Evolutionary conservation across 2,797 vertebrate species (phyloP).

Genomic region (Discoglossus pictus): DNA sequence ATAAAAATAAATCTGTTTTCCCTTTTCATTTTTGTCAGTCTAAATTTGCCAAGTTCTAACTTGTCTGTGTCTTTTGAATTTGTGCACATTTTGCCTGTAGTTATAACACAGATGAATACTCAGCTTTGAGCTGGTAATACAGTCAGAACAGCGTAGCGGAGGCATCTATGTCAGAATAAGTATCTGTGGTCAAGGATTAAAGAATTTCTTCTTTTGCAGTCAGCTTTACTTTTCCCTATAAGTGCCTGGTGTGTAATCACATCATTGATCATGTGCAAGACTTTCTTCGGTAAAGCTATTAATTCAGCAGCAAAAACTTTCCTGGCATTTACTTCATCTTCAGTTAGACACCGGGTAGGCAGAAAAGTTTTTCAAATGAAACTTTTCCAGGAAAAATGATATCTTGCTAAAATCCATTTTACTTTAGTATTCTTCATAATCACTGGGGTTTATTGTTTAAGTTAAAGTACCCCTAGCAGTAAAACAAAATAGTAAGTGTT

Average conservation of each 20-base stretch:
- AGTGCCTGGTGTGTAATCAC: slow-evolving; percentile 12
- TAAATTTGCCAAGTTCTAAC: slow-evolving; percentile 1
- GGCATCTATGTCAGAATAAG: background rate
- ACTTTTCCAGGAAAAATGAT: too few relatives aligned
- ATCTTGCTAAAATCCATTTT: too few relatives aligned
- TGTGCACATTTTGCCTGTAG: slow-evolving; percentile 12
- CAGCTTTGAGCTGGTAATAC: slow-evolving; percentile 1
- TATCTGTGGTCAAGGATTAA: slow-evolving; percentile 23
- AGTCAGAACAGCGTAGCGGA: slow-evolving; percentile 5
- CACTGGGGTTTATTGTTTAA: too few relatives aligned
- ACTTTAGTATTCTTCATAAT: too few relatives aligned
- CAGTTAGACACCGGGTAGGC: too few relatives aligned
- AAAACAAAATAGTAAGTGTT: too few relatives aligned
- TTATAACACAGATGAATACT: slow-evolving; percentile 3
- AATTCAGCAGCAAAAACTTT: background rate
- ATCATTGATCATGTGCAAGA: slow-evolving; percentile 13
- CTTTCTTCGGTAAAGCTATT: slow-evolving; percentile 8
- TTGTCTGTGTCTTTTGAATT: background rate
- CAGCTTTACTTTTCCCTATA: slow-evolving; percentile 14
- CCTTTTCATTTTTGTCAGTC: background rate
- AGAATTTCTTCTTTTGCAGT: slow-evolving; percentile 9
- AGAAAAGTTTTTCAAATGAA: too few relatives aligned
- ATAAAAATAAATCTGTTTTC: background rate
- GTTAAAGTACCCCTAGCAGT: too few relatives aligned
- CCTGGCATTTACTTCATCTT: background rate